Conservation (phyloP, 2,888 invertebrate genomes). For the Dynastes grantii region DNA sequence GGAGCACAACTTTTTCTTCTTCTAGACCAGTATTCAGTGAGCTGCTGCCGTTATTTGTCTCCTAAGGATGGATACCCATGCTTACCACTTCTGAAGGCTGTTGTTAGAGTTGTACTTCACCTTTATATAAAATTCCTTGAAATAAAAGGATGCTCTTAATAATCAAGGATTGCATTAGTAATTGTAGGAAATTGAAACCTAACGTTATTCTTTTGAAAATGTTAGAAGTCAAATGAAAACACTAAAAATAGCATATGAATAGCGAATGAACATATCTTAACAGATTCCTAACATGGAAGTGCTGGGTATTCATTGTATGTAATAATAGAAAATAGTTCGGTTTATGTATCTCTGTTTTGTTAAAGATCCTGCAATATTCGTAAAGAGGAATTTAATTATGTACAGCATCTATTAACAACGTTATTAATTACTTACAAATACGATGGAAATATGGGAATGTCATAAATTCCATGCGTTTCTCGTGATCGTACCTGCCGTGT, state of each 20-base stretch:
- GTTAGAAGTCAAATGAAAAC: too few relatives aligned
- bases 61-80: too few relatives aligned
- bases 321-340: neutral
- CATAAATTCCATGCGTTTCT: conserved; percentile 29
- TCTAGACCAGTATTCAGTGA: too few relatives aligned
- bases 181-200: too few relatives aligned
- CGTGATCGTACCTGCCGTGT: neutral
- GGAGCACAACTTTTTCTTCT: too few relatives aligned
- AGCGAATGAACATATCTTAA: neutral
- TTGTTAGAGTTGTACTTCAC: too few relatives aligned
- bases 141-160: too few relatives aligned
- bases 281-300: neutral
- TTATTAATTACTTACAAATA: neutral
- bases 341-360: neutral
- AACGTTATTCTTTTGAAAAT: too few relatives aligned
- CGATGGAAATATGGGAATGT: conserved; percentile 31
- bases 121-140: too few relatives aligned
- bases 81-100: too few relatives aligned
- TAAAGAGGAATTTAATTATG: conserved; percentile 13
- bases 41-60: too few relatives aligned
- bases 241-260: neutral
- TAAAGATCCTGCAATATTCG: conserved; percentile 4
- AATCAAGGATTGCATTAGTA: too few relatives aligned
- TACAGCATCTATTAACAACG: conserved; percentile 15
- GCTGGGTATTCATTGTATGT: neutral